phyloP scores from a whole-genome alignment of 2,888 invertebrate genomes.

The Xanthia togata region DNA sequence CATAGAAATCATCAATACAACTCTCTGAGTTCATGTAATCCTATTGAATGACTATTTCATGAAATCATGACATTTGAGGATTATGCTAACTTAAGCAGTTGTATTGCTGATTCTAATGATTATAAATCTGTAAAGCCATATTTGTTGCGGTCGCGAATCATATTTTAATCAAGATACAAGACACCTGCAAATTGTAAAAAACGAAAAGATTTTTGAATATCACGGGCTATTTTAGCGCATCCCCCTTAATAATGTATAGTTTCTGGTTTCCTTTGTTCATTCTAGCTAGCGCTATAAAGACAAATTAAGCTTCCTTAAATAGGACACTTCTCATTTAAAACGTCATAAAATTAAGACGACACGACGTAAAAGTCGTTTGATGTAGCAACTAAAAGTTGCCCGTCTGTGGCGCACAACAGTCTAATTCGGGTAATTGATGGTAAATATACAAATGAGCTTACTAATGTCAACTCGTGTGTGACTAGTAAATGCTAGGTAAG shows the following conservation, averaged over 20 bases:
- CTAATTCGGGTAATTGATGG: slow-evolving; percentile 64
- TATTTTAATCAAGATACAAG: too few relatives aligned
- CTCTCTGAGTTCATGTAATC: too few relatives aligned
- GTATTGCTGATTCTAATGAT: too few relatives aligned
- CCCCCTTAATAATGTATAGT: background rate
- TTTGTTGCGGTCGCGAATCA: too few relatives aligned
- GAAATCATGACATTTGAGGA: too few relatives aligned
- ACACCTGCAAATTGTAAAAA: too few relatives aligned
- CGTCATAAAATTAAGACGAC: slow-evolving; percentile 16
- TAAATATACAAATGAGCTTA: slow-evolving; percentile 62
- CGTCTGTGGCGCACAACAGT: slow-evolving; percentile 40
- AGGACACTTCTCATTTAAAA: slow-evolving; percentile 48
- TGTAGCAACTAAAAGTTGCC: slow-evolving; percentile 57
- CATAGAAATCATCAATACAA: too few relatives aligned
- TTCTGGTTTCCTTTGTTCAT: background rate
- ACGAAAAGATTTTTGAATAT: too few relatives aligned
- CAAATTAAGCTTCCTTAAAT: slow-evolving; percentile 28
- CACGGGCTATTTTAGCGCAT: too few relatives aligned
- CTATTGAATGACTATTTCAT: too few relatives aligned
- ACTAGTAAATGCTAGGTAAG: slow-evolving; percentile 22
- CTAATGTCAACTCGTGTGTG: slow-evolving; percentile 39
- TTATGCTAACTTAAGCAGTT: too few relatives aligned
- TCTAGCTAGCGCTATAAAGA: slow-evolving; percentile 1
- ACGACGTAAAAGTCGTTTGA: slow-evolving; percentile 23
- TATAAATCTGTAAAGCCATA: too few relatives aligned